These are phyloP conservation scores for Pogona vitticeps DNA, from an alignment of 2,113 vertebrate species.

Conservation along the genomic window DNA sequence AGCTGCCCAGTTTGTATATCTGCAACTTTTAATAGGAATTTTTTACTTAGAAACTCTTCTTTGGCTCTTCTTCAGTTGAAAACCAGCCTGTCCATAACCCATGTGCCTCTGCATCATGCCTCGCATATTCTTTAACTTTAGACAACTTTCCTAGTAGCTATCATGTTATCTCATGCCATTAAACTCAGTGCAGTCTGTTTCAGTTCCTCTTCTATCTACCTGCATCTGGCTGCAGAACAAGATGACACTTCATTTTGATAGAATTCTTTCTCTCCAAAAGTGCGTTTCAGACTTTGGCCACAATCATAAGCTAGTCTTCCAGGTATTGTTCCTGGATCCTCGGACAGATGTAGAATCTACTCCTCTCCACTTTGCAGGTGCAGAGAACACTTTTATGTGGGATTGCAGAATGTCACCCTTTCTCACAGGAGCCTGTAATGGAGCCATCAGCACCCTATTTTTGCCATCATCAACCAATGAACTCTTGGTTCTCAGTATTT, in stretches of 20 bases:
- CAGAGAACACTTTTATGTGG: background rate
- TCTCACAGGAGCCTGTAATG: background rate
- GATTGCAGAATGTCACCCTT: background rate
- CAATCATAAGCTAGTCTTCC: background rate
- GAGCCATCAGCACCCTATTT: background rate
- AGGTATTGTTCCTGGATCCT: background rate
- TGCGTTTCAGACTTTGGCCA: background rate
- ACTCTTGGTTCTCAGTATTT: too few species aligned
- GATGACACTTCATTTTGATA: background rate
- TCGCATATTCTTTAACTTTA: background rate
- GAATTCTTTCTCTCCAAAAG: too few species aligned
- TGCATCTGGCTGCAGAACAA: background rate
- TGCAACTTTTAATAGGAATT: conserved; percentile 17
- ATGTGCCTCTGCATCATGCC: background rate
- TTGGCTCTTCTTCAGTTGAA: background rate
- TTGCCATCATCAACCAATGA: too few species aligned
- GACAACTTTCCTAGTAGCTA: background rate
- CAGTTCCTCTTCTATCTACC: background rate
- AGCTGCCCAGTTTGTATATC: background rate
- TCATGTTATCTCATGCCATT: background rate
- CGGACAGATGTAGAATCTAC: background rate
- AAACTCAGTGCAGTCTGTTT: background rate
- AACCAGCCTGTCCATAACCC: too few species aligned
- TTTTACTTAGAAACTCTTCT: background rate
- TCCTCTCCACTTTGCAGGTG: background rate